These are phyloP conservation scores for Protosalanx chinensis DNA, from an alignment of 2,797 vertebrate genomes.

Conservation along the genomic window DNA sequence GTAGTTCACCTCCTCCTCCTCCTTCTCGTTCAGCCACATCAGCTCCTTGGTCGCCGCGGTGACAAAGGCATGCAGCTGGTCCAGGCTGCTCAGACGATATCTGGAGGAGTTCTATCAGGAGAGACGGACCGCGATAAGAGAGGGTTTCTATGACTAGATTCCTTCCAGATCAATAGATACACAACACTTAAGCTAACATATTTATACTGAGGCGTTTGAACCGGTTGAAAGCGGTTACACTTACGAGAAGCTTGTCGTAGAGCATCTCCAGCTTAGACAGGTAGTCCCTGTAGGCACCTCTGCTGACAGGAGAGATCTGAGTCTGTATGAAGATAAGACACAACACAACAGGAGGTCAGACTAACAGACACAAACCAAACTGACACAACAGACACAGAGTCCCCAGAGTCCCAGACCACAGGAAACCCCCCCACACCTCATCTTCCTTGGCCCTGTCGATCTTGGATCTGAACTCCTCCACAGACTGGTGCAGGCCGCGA, in stretches of 20 bases:
- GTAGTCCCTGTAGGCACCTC: slow-evolving; percentile 82
- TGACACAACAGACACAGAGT: not conserved
- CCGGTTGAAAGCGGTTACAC: slow-evolving; percentile 26
- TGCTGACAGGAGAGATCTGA: slow-evolving; percentile 79
- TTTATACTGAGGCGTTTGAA: not conserved
- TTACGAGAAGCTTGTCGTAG: slow-evolving; percentile 85
- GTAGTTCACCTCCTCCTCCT: slow-evolving; percentile 90
- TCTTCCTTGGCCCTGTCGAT: slow-evolving; percentile 85
- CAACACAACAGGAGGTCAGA: not conserved
- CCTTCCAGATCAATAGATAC: not conserved
- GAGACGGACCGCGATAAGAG: not conserved
- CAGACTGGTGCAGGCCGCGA: slow-evolving; percentile 86
- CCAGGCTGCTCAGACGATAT: slow-evolving; percentile 78
- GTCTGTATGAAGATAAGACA: slow-evolving; percentile 61
- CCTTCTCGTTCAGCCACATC: slow-evolving; percentile 92
- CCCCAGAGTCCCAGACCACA: not conserved
- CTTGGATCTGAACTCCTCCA: slow-evolving; percentile 90
- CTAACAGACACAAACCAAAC: not conserved
- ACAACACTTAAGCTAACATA: not conserved
- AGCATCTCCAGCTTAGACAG: slow-evolving; percentile 86
- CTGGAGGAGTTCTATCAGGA: slow-evolving; percentile 79
- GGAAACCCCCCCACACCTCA: slow-evolving; percentile 69
- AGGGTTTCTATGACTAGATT: too few species aligned
- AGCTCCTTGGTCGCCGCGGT: slow-evolving; percentile 86
- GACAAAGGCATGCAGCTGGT: slow-evolving; percentile 84